A percentile compares a stretch with the other conserved stretches of the same genome.
Conservation (phyloP, 2,888 invertebrate genomes). For the Digitonthophagus gazella region DNA sequence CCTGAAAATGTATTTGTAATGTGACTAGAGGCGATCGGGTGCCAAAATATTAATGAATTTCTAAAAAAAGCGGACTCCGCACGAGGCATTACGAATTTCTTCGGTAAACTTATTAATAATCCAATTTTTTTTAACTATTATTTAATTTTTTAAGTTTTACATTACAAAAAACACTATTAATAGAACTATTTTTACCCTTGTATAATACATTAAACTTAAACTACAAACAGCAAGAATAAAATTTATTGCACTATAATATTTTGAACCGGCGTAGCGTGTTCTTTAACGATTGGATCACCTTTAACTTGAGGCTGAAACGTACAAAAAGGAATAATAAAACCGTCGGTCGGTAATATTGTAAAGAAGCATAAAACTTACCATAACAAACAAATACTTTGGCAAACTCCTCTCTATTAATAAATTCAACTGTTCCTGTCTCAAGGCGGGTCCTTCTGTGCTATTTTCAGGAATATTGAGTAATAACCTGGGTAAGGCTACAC, state of each 20-base stretch:
- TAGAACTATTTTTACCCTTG: too few relatives aligned
- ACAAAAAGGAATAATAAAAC: slow-evolving; percentile 12
- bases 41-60: slow-evolving; percentile 30
- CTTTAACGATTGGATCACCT: slow-evolving; percentile 29
- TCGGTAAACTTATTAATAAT: neutral
- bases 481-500: slow-evolving; percentile 66
- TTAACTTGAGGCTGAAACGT: slow-evolving; percentile 43
- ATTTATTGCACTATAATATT: slow-evolving; percentile 20
- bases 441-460: slow-evolving; percentile 44
- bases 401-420: slow-evolving; percentile 60
- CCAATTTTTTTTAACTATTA: too few relatives aligned
- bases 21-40: slow-evolving; percentile 23
- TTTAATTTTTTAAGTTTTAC: too few relatives aligned
- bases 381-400: slow-evolving; percentile 65
- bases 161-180: too few relatives aligned
- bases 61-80: slow-evolving; percentile 22
- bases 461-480: slow-evolving; percentile 55
- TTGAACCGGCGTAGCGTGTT: neutral
- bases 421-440: slow-evolving; percentile 54
- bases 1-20: slow-evolving; percentile 30
- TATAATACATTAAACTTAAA: neutral
- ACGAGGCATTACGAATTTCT: neutral
- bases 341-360: neutral
- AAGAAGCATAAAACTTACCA: slow-evolving; percentile 52
- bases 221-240: neutral